Conservation (phyloP, 2,113 vertebrate genomes). For the Atherinomorus stipes region DNA sequence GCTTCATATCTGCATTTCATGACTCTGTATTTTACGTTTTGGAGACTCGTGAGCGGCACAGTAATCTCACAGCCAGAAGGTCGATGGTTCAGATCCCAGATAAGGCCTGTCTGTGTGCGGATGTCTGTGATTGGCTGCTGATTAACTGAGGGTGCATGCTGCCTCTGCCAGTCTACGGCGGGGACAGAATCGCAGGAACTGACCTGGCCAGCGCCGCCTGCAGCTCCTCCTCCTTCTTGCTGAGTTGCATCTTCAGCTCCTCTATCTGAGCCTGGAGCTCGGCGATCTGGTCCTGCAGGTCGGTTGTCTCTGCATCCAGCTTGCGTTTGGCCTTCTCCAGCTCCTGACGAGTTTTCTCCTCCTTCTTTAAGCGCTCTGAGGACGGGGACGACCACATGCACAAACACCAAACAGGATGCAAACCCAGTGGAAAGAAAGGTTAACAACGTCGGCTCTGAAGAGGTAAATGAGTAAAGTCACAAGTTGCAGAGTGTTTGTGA, state of each 20-base stretch:
- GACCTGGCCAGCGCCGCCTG: constrained; percentile 92
- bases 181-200: no score
- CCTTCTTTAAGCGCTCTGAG: constrained; percentile 96
- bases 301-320: constrained; percentile 94
- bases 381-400: not conserved
- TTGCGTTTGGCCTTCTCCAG: constrained; percentile 97
- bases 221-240: constrained; percentile 97
- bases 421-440: not conserved
- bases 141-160: no score
- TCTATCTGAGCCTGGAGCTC: constrained; percentile 97
- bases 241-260: constrained; percentile 93
- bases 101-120: no score
- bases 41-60: no score
- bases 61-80: not conserved
- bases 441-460: not conserved
- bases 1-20: not conserved
- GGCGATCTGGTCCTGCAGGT: constrained; percentile 96
- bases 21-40: not conserved
- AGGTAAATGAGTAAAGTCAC: not conserved
- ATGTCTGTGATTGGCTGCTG: not conserved
- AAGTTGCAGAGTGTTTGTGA: not conserved
- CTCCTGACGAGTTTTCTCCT: constrained; percentile 97
- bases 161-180: no score
- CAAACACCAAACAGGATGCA: not conserved
- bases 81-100: not conserved